phyloP scores from a whole-genome alignment of 1,140 invertebrate species.

The Ditylenchus dipsaci region DNA sequence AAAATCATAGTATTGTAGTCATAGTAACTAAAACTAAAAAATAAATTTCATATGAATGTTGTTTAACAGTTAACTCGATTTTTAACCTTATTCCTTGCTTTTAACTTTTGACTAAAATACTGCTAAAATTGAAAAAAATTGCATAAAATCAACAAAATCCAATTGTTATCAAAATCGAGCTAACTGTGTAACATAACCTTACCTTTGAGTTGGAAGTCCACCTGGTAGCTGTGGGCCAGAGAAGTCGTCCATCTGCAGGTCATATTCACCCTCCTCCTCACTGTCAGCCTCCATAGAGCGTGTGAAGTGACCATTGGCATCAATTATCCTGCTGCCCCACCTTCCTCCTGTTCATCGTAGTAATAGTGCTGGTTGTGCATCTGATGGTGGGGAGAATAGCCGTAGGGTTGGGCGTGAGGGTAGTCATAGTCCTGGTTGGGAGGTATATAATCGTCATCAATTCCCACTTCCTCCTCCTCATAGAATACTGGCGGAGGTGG shows the following conservation, averaged over 20 bases:
- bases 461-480: background rate
- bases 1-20: too few relatives aligned
- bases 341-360: background rate
- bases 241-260: conserved; percentile 30
- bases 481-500: background rate
- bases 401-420: background rate
- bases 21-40: too few relatives aligned
- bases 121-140: too few relatives aligned
- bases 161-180: background rate
- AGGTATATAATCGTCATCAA: too few relatives aligned
- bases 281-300: background rate
- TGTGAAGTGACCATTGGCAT: conserved; percentile 1
- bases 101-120: too few relatives aligned
- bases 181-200: background rate
- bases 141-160: background rate
- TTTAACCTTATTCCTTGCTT: too few relatives aligned
- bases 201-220: too few relatives aligned
- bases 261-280: conserved; percentile 63
- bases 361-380: background rate
- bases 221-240: background rate
- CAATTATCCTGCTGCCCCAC: background rate
- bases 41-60: too few relatives aligned
- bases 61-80: too few relatives aligned
- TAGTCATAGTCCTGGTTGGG: too few relatives aligned
- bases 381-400: background rate